Conservation (phyloP, 1,140 invertebrate species). For the Drosophila arizonae region DNA sequence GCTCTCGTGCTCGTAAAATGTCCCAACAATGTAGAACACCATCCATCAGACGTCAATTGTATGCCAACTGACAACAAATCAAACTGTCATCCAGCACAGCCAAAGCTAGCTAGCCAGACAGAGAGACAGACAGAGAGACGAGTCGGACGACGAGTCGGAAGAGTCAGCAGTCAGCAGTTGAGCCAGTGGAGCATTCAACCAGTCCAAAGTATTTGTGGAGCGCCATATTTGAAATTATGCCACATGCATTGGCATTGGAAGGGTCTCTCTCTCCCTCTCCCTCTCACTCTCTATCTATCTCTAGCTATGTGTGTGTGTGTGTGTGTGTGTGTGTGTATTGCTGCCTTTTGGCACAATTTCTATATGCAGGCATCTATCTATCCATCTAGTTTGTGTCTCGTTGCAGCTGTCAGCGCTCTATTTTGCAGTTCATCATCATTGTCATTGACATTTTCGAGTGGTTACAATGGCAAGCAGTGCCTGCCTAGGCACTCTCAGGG, state of each 20-base stretch:
- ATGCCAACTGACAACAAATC: conserved; percentile 80
- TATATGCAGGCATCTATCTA: conserved; percentile 50
- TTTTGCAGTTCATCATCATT: conserved; percentile 81
- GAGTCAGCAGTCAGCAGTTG: conserved; percentile 45
- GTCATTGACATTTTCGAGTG: conserved; percentile 80
- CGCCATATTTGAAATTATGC: conserved; percentile 80
- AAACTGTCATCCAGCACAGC: conserved; percentile 66
- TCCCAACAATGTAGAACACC: conserved; percentile 78
- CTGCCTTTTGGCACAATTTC: conserved; percentile 43
- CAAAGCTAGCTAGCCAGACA: conserved; percentile 26
- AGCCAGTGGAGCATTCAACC: conserved; percentile 66
- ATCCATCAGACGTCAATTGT: conserved; percentile 81
- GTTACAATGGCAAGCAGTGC: conserved; percentile 70
- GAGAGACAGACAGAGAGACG: conserved; percentile 9
- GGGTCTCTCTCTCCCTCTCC: neutral
- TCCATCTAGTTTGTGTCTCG: conserved; percentile 67
- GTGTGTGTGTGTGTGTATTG: conserved; percentile 24
- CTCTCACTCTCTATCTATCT: neutral
- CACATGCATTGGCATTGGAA: conserved; percentile 54
- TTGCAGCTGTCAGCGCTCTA: conserved; percentile 78
- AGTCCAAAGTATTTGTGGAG: conserved; percentile 73
- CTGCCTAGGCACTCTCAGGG: conserved; percentile 16
- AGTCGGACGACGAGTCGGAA: conserved; percentile 26
- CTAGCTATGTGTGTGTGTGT: neutral
- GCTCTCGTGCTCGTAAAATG: conserved; percentile 55